These are phyloP conservation scores for Lates calcarifer DNA, from an alignment of 2,113 vertebrate genomes.

Conservation along the genomic window DNA sequence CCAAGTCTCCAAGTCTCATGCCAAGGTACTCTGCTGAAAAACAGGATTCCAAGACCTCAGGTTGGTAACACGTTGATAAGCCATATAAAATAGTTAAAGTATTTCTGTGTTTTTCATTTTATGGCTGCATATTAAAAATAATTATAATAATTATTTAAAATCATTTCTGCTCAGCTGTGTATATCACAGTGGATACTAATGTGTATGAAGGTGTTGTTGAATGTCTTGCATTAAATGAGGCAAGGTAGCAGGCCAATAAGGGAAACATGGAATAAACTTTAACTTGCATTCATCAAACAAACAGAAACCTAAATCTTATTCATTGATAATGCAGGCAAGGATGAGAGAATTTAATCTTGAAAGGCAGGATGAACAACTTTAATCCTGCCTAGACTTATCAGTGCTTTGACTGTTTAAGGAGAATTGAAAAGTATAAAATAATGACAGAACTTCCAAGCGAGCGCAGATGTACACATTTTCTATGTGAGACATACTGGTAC, in stretches of 20 bases:
- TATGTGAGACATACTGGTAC: not conserved
- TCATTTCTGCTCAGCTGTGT: not conserved
- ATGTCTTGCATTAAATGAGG: slow-evolving; percentile 4
- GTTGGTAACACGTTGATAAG: too few relatives aligned
- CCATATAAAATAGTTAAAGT: too few relatives aligned
- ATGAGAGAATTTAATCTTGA: slow-evolving; percentile 57
- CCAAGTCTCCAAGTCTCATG: too few relatives aligned
- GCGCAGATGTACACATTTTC: not conserved
- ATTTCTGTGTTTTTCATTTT: not conserved
- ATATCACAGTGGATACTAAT: not conserved
- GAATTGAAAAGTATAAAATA: slow-evolving; percentile 36
- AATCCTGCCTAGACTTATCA: slow-evolving; percentile 45
- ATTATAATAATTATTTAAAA: too few relatives aligned
- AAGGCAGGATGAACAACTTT: slow-evolving; percentile 38
- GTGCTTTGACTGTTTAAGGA: slow-evolving; percentile 33
- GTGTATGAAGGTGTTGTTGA: not conserved
- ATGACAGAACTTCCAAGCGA: slow-evolving; percentile 9
- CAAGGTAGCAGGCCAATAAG: slow-evolving; percentile 4
- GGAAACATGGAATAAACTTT: slow-evolving; percentile 5
- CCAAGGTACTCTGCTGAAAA: too few relatives aligned
- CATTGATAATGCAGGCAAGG: slow-evolving; percentile 49
- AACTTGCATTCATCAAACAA: slow-evolving; percentile 39
- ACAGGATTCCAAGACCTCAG: too few relatives aligned
- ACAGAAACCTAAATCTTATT: slow-evolving; percentile 32
- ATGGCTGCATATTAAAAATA: too few relatives aligned